Percentiles rank a stretch among this genome's conserved stretches.
Evolutionary conservation across 2,113 vertebrate species (phyloP).

Genomic region (Oophaga pumilio): DNA sequence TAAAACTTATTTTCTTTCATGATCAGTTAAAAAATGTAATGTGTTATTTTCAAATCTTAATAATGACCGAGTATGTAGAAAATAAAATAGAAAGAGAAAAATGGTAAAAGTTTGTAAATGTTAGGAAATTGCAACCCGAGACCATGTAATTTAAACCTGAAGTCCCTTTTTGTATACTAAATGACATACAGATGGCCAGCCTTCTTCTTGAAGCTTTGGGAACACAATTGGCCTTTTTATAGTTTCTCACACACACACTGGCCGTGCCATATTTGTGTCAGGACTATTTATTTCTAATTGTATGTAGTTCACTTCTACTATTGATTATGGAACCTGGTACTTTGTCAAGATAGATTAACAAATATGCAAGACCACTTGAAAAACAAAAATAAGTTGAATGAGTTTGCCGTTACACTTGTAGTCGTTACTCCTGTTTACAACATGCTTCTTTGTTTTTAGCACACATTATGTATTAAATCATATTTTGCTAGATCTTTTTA

Average conservation of each 20-base stretch:
- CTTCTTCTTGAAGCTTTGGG: conserved; percentile 70
- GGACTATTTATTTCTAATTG: conserved; percentile 71
- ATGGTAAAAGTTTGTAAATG: conserved; percentile 79
- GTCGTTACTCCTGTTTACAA: not conserved
- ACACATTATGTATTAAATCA: not conserved
- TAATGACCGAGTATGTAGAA: conserved; percentile 17
- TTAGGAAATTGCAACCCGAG: conserved; percentile 88
- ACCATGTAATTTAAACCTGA: conserved; percentile 90
- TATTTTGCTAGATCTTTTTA: not conserved
- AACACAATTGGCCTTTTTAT: conserved; percentile 82
- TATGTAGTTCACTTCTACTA: conserved; percentile 68
- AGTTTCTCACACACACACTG: conserved; percentile 69
- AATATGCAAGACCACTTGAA: conserved; percentile 54
- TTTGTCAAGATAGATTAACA: conserved; percentile 63
- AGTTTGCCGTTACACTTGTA: not conserved
- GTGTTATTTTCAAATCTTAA: not conserved
- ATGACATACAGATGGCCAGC: conserved; percentile 87
- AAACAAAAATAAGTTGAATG: conserved; percentile 1
- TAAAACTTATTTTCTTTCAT: not conserved
- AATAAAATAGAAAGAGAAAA: conserved; percentile 64
- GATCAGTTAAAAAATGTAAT: not conserved
- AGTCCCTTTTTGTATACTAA: conserved; percentile 82
- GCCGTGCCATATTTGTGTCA: conserved; percentile 67
- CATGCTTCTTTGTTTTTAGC: not conserved
- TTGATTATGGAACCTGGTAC: conserved; percentile 61